Percentiles rank a stretch among this genome's conserved stretches.
phyloP scores from a whole-genome alignment of 2,113 vertebrate species.

The Limnothrissa miodon region DNA sequence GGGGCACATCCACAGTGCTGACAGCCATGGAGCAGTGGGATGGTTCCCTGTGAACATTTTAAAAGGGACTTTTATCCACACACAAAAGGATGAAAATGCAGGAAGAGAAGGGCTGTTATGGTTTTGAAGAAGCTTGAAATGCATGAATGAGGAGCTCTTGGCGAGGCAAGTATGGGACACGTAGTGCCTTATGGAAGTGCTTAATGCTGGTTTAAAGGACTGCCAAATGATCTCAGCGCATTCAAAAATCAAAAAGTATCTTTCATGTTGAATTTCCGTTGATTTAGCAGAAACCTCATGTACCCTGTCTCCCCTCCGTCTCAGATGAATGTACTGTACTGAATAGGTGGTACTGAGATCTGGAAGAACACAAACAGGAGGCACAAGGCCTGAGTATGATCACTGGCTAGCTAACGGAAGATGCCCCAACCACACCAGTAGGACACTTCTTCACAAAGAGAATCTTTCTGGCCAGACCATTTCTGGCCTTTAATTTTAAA shows the following conservation, averaged over 20 bases:
- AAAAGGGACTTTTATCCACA: constrained; percentile 10
- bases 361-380: neutral
- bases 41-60: neutral
- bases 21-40: neutral
- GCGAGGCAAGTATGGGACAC: neutral
- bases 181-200: neutral
- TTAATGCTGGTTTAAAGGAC: neutral
- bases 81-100: neutral
- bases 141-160: neutral
- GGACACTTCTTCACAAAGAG: neutral
- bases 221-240: neutral
- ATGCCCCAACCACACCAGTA: neutral
- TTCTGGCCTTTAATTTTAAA: neutral
- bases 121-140: constrained; percentile 7
- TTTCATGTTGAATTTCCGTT: neutral
- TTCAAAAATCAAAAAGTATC: neutral
- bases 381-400: neutral
- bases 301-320: neutral
- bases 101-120: neutral
- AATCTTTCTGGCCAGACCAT: neutral
- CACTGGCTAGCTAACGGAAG: neutral
- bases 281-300: neutral
- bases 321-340: neutral
- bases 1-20: neutral
- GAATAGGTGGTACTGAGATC: neutral